Evolutionary conservation across 2,113 vertebrate species (phyloP).

Genomic region (Tenebrosternarchus preto): DNA sequence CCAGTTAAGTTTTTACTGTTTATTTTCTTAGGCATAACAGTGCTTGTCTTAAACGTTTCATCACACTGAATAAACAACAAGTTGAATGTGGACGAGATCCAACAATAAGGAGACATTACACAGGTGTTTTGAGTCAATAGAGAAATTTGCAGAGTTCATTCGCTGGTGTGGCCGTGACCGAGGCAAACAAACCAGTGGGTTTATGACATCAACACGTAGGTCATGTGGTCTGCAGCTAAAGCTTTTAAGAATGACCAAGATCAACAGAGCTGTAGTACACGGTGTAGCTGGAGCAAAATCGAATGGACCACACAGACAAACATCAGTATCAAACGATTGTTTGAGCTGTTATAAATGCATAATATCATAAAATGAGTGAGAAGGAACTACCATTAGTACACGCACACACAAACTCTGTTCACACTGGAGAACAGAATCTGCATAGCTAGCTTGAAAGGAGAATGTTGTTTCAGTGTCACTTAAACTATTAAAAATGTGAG

Average conservation of each 20-base stretch:
- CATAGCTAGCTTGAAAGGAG: background rate
- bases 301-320: conserved; percentile 50
- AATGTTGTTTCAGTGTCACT: background rate
- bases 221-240: conserved; percentile 51
- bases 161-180: conserved; percentile 30
- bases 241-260: conserved; percentile 36
- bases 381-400: conserved; percentile 3
- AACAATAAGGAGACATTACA: conserved; percentile 28
- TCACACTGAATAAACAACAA: background rate
- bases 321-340: conserved; percentile 41
- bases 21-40: background rate
- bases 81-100: background rate
- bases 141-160: conserved; percentile 27
- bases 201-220: conserved; percentile 42
- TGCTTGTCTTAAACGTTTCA: background rate
- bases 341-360: conserved; percentile 31
- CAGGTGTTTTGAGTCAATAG: conserved; percentile 68
- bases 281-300: conserved; percentile 15
- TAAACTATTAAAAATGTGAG: background rate
- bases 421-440: background rate
- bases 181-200: conserved; percentile 55
- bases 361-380: conserved; percentile 29
- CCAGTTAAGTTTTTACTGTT: background rate
- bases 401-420: background rate
- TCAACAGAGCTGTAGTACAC: conserved; percentile 46